A percentile compares a stretch with the other conserved stretches of the same genome.
Evolutionary conservation across 2,113 vertebrate species (phyloP).

Genomic region (Elephantulus edwardii): DNA sequence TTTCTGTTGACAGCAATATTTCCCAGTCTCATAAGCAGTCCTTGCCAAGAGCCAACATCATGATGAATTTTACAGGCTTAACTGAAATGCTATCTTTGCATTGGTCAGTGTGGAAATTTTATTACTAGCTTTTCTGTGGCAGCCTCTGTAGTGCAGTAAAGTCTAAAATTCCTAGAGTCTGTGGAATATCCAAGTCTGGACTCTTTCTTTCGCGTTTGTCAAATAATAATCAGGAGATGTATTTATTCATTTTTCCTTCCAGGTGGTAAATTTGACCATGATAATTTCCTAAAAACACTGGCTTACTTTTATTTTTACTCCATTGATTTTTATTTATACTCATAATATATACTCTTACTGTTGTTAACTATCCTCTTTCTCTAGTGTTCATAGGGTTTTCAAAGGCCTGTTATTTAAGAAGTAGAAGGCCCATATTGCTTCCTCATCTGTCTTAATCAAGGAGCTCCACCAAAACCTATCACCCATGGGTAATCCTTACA

Average conservation of each 20-base stretch:
- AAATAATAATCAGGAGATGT: not conserved
- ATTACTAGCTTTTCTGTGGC: not conserved
- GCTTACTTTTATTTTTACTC: not conserved
- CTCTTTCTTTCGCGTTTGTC: not conserved
- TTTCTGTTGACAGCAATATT: slow-evolving; percentile 52
- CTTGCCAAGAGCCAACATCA: slow-evolving; percentile 8
- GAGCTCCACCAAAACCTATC: too few species aligned
- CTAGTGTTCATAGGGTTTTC: too few species aligned
- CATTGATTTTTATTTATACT: not conserved
- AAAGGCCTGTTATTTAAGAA: too few species aligned
- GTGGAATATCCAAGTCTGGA: not conserved
- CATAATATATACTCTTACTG: too few species aligned
- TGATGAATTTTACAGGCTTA: slow-evolving; percentile 24
- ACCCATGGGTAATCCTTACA: too few species aligned
- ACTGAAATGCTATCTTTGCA: slow-evolving; percentile 13
- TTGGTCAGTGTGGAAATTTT: slow-evolving; percentile 44
- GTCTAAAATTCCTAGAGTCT: not conserved
- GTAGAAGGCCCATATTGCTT: too few species aligned
- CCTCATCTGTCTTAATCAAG: too few species aligned
- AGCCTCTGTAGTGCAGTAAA: not conserved
- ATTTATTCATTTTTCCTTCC: not conserved
- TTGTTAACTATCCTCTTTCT: too few species aligned
- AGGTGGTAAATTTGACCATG: not conserved
- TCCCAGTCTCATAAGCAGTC: not conserved
- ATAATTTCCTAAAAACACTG: slow-evolving; percentile 44